phyloP scores from a whole-genome alignment of 2,113 vertebrate genomes.

The Indicator indicator region DNA sequence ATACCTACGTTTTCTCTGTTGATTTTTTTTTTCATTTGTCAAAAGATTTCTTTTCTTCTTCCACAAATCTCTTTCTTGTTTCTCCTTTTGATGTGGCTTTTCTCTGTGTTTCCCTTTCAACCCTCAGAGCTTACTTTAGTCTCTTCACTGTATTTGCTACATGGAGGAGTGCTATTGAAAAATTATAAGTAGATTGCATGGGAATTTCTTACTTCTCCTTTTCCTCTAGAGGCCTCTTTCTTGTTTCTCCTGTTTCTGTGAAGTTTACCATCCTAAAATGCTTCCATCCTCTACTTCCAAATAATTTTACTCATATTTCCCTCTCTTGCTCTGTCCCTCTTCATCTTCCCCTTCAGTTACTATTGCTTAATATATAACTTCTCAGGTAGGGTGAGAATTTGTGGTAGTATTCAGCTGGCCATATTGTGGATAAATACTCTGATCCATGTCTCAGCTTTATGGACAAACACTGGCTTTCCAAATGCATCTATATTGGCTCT shows the following conservation, averaged over 20 bases:
- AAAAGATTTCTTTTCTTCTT: conserved; percentile 48
- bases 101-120: conserved; percentile 51
- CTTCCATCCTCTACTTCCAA: background rate
- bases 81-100: conserved; percentile 60
- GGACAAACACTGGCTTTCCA: background rate
- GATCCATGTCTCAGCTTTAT: background rate
- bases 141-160: conserved; percentile 40
- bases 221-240: background rate
- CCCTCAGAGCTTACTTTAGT: conserved; percentile 46
- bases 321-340: background rate
- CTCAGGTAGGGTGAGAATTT: background rate
- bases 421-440: background rate
- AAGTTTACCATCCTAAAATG: background rate
- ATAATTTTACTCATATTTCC: background rate
- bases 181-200: conserved; percentile 56
- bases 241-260: conserved; percentile 12
- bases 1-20: conserved; percentile 7
- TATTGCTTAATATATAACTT: background rate
- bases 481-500: background rate
- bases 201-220: conserved; percentile 44
- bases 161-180: conserved; percentile 22
- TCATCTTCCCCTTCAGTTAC: background rate
- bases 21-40: conserved; percentile 46
- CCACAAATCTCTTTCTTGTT: conserved; percentile 40
- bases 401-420: background rate